A percentile compares a stretch with the other conserved stretches of the same genome.
Evolutionary conservation across 2,113 vertebrate genomes (phyloP).

Genomic region (Ophiodon elongatus): DNA sequence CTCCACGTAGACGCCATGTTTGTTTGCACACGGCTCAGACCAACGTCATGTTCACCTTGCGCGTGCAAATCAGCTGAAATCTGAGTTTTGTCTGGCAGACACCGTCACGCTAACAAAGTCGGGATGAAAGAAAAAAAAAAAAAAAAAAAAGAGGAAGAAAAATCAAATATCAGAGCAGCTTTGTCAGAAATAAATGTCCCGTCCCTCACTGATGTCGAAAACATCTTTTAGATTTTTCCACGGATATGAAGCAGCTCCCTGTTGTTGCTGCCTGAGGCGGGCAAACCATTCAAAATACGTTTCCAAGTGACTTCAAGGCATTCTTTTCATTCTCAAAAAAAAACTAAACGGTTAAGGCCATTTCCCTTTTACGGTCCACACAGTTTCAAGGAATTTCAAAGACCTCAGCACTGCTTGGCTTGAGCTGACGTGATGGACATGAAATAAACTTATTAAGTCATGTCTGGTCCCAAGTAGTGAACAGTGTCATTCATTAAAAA

Average conservation of each 20-base stretch:
- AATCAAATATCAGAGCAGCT: not conserved
- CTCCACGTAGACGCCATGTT: not conserved
- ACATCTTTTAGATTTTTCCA: no score
- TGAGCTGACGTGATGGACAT: not conserved
- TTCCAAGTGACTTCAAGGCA: constrained; percentile 19
- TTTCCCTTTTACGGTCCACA: not conserved
- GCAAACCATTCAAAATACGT: not conserved
- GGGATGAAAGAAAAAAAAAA: not conserved
- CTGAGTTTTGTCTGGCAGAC: constrained; percentile 11
- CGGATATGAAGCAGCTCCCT: not conserved
- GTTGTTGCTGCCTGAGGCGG: not conserved
- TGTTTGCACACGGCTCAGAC: not conserved
- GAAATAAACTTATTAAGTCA: not conserved
- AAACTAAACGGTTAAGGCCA: constrained; percentile 18
- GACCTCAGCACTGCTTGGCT: not conserved
- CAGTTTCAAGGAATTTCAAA: not conserved
- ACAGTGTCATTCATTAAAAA: constrained; percentile 9
- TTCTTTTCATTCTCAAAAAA: not conserved
- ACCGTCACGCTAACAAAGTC: not conserved
- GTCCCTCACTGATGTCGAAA: not conserved
- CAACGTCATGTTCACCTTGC: constrained; percentile 13
- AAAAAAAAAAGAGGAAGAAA: not conserved
- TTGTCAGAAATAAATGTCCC: not conserved
- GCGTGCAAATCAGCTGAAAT: constrained; percentile 25
- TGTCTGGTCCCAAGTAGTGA: constrained; percentile 42